phyloP scores from a whole-genome alignment of 2,113 vertebrate genomes.

The Vidua chalybeata region DNA sequence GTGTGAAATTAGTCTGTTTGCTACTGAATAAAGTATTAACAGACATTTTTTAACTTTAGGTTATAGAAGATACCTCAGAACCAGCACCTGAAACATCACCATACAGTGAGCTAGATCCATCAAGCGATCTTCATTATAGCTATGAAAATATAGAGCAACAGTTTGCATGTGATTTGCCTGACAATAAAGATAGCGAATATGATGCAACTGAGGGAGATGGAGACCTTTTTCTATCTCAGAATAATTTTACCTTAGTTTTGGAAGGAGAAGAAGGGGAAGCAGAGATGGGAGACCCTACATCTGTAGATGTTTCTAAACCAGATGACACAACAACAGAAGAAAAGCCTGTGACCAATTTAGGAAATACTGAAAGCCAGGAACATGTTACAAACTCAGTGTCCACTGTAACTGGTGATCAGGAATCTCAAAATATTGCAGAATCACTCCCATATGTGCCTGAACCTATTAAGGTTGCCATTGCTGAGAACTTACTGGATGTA shows the following conservation, averaged over 20 bases:
- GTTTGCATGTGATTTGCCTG: constrained; percentile 68
- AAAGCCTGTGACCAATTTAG: not conserved
- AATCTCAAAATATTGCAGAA: constrained; percentile 61
- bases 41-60: not conserved
- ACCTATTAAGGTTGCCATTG: constrained; percentile 73
- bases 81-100: constrained; percentile 40
- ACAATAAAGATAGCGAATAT: constrained; percentile 64
- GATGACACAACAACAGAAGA: not conserved
- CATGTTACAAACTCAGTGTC: constrained; percentile 29
- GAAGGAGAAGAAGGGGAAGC: constrained; percentile 83
- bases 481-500: constrained; percentile 75
- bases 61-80: constrained; percentile 49
- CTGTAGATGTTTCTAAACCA: not conserved
- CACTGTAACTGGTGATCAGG: constrained; percentile 59
- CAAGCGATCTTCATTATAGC: constrained; percentile 75
- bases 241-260: constrained; percentile 86
- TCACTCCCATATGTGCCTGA: constrained; percentile 76
- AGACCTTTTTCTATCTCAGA: constrained; percentile 69
- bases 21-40: not conserved
- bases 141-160: constrained; percentile 71
- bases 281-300: constrained; percentile 37
- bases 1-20: not conserved
- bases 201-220: constrained; percentile 69
- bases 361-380: constrained; percentile 16
- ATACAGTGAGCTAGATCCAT: constrained; percentile 75